phyloP scores from a whole-genome alignment of 2,113 vertebrate species.

The Malaclemys terrapin region DNA sequence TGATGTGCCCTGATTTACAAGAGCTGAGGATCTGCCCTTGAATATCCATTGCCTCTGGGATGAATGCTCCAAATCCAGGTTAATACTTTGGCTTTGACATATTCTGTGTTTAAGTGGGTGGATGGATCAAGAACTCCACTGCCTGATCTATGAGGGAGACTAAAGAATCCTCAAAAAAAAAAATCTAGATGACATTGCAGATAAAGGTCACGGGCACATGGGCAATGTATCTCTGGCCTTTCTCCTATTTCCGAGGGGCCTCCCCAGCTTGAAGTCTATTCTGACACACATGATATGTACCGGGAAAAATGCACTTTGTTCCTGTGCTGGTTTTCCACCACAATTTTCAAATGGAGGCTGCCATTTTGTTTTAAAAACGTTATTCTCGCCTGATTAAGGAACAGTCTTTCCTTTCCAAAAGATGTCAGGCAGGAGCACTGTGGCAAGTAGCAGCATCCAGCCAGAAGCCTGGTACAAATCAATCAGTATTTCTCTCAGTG shows the following conservation, averaged over 20 bases:
- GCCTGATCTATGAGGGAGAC: neutral
- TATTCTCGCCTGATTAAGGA: neutral
- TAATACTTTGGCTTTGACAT: neutral
- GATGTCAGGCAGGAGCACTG: neutral
- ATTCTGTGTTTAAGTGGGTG: neutral
- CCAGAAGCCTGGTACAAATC: neutral
- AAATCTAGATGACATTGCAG: constrained; percentile 4
- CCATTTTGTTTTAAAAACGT: neutral
- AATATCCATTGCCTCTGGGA: neutral
- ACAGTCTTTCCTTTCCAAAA: neutral
- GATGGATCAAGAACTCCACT: neutral
- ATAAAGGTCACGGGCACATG: neutral
- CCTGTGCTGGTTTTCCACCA: neutral
- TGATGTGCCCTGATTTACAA: neutral
- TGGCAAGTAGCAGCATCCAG: neutral
- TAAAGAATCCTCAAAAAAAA: neutral
- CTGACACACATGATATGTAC: neutral
- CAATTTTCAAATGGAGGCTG: neutral
- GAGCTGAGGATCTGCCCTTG: neutral
- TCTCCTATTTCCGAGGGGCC: neutral
- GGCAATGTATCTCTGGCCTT: neutral
- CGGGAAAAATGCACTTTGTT: neutral
- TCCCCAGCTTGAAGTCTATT: neutral
- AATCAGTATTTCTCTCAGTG: neutral
- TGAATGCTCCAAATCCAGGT: neutral